Base-by-base conservation (phyloP, 2,113 vertebrate genomes). In the Syngnathus scovelli region DNA sequence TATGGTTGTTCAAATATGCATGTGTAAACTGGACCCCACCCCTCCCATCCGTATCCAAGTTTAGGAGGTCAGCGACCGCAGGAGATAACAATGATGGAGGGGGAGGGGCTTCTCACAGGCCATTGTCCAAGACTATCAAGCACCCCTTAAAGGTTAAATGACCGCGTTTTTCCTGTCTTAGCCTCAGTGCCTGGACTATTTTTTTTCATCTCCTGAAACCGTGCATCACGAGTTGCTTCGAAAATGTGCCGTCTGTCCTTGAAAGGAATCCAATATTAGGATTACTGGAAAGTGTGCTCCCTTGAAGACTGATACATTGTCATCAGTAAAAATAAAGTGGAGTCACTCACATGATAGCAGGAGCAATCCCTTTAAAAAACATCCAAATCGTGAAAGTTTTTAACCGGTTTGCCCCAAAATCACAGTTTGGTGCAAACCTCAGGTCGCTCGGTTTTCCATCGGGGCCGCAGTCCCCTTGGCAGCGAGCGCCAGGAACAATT, bases 401-500 rank as follows among this genome's bases (percentile, higher is more conserved):
- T 52, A 19, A 23, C 27, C 1, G 10, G 23, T 0, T 55, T 1
- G 23, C 27, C 3, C 27, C 27, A 33, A 33, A 33, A 33, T 33
- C 27, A 33, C 27, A 33, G 27, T 33, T 33, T 33, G 27, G 27
- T 33, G 27, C 27, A 33, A 33, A 33, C 27, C 27, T 33, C 27
- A 33, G 27, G 61, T 67, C 68, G 55, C 71, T 71, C 72, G 3
- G 41, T 63, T 77, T 71, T 78, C 70, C 65, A 73, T 74, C 39
- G 27, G 70, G 75, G 37, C 37, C 59, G 33, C 9, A 37, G 62
- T 69, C 78, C 75, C 77, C 70, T 71, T 66, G 69, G 74, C 84
- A 86, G 81, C 85, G 75, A 68, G 70, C 76, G 77, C 62, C 74
- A 64, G 68, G 78, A 82, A 83, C 71, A 79, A 76, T 55, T 44